phyloP scores from a whole-genome alignment of 2,113 vertebrate genomes.

The Clarias gariepinus region DNA sequence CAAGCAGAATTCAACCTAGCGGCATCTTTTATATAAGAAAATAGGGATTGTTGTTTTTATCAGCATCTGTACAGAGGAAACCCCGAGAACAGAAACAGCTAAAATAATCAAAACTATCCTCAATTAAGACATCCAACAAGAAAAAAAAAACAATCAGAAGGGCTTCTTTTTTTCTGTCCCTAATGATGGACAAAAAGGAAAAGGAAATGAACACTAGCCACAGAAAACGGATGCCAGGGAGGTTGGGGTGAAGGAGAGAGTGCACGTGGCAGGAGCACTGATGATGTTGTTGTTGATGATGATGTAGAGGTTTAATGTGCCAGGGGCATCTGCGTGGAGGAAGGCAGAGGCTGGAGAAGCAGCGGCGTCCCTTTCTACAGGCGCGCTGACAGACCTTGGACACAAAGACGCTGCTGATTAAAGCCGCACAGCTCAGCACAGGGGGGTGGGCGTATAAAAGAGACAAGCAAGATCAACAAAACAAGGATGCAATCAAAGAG shows the following conservation, averaged over 20 bases:
- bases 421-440: constrained; percentile 66
- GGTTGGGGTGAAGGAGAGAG: constrained; percentile 54
- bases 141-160: constrained; percentile 66
- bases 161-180: constrained; percentile 61
- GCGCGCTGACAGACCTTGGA: constrained; percentile 66
- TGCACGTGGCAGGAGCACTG: constrained; percentile 51
- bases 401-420: constrained; percentile 77
- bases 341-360: constrained; percentile 64
- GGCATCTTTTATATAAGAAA: not conserved
- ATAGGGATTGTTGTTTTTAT: not conserved
- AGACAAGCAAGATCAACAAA: constrained; percentile 49
- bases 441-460: constrained; percentile 55
- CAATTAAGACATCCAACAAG: constrained; percentile 71
- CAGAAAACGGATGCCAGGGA: constrained; percentile 63
- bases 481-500: constrained; percentile 37
- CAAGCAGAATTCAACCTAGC: not conserved
- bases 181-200: constrained; percentile 53
- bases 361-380: constrained; percentile 58
- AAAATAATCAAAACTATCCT: constrained; percentile 63
- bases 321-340: constrained; percentile 64
- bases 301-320: constrained; percentile 65
- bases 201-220: constrained; percentile 73
- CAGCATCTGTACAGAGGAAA: constrained; percentile 62
- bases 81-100: constrained; percentile 64
- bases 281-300: constrained; percentile 27